phyloP scores from a whole-genome alignment of 92 coral and sea anemone genomes.

The Porites cylindrica region DNA sequence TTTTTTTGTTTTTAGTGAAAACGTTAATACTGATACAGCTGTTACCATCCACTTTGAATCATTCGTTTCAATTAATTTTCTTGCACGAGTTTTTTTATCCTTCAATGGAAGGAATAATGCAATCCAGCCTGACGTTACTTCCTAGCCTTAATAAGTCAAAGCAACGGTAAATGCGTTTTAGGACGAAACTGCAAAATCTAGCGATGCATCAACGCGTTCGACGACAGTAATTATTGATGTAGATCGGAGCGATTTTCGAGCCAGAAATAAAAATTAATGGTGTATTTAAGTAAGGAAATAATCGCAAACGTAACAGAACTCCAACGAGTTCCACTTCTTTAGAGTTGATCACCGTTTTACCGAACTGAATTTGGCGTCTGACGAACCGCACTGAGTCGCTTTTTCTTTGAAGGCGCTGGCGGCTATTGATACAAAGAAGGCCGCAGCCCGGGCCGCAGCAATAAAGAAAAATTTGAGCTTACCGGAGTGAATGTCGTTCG shows the following conservation, averaged over 20 bases:
- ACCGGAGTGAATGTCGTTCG: constrained; percentile 25
- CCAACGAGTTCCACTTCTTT: neutral
- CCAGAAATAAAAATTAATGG: neutral
- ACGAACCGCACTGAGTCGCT: neutral
- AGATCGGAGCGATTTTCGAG: neutral
- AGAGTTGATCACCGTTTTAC: neutral
- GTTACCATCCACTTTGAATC: constrained; percentile 30
- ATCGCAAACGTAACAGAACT: neutral
- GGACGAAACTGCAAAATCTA: neutral
- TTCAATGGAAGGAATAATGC: neutral
- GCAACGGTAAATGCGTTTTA: neutral
- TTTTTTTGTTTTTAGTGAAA: constrained; percentile 4
- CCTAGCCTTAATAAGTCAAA: neutral
- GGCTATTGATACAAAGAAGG: constrained; percentile 28
- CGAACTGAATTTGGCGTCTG: neutral
- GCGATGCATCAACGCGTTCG: constrained; percentile 2
- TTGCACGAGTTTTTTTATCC: neutral
- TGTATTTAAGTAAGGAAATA: neutral
- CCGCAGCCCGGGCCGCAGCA: constrained; percentile 23
- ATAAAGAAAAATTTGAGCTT: constrained; percentile 14
- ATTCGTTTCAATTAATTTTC: constrained; percentile 29
- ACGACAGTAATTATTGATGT: neutral
- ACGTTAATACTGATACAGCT: constrained; percentile 16
- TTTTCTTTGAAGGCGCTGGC: constrained; percentile 4
- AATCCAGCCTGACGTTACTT: neutral